phyloP scores from a whole-genome alignment of 2,113 vertebrate species.

The Chaetops frenatus region DNA sequence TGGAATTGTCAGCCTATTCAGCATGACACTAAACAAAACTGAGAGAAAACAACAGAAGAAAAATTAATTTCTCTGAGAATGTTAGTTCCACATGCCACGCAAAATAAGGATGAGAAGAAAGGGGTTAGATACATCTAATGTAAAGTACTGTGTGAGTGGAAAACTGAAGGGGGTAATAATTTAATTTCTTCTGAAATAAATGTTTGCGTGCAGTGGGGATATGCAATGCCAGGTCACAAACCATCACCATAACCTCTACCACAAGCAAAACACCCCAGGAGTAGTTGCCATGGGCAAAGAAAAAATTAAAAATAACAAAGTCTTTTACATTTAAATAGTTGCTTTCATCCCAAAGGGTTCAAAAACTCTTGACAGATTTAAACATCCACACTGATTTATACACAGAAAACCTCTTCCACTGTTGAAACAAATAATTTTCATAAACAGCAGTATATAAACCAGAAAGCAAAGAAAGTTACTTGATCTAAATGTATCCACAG shows the following conservation, averaged over 20 bases:
- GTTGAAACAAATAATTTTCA: not conserved
- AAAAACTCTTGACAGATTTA: not conserved
- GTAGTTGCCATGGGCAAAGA: not conserved
- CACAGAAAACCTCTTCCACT: not conserved
- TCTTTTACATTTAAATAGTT: constrained; percentile 7
- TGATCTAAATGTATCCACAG: not conserved
- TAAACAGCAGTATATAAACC: not conserved
- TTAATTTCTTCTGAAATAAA: not conserved
- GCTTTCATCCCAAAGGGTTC: not conserved
- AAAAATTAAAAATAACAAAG: not conserved
- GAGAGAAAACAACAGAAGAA: not conserved
- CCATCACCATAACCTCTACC: not conserved
- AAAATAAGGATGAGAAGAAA: not conserved
- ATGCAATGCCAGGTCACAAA: not conserved
- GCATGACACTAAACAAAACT: not conserved
- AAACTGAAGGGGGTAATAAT: not conserved
- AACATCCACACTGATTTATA: not conserved
- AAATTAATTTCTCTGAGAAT: not conserved
- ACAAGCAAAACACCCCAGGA: not conserved
- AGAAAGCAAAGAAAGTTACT: not conserved
- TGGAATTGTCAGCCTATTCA: not conserved
- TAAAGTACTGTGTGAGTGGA: not conserved
- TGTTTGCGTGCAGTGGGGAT: not conserved
- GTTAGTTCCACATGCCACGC: not conserved
- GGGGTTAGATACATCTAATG: not conserved